These are phyloP conservation scores for Chrysolina haemoptera DNA, from an alignment of 2,888 invertebrate species.

Conservation along the genomic window DNA sequence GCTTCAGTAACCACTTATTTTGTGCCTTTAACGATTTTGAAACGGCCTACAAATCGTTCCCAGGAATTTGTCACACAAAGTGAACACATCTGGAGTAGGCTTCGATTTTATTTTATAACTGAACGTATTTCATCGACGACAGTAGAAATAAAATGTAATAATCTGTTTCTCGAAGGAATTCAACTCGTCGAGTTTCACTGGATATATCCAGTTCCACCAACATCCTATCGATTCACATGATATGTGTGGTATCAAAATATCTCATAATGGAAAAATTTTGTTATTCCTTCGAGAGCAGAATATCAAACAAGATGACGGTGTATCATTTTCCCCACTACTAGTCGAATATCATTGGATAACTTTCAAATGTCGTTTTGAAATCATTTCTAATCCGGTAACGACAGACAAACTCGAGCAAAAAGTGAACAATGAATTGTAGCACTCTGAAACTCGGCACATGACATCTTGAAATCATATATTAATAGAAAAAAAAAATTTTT, in stretches of 20 bases:
- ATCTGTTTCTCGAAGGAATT: not conserved
- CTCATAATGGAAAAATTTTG: too few species aligned
- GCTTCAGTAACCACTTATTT: not conserved
- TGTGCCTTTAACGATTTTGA: not conserved
- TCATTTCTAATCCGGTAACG: too few species aligned
- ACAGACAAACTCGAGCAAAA: too few species aligned
- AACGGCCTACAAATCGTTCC: not conserved
- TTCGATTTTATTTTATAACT: not conserved
- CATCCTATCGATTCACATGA: not conserved
- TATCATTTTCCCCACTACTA: too few species aligned
- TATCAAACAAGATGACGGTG: too few species aligned
- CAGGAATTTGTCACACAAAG: not conserved
- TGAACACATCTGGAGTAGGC: conserved; percentile 2
- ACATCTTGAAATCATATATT: too few species aligned
- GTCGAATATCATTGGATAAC: too few species aligned
- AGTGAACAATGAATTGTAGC: too few species aligned
- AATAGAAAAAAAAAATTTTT: too few species aligned
- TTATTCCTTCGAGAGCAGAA: too few species aligned
- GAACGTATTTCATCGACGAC: not conserved
- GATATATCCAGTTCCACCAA: not conserved
- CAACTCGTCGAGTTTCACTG: not conserved
- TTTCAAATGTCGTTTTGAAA: too few species aligned
- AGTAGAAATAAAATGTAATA: not conserved
- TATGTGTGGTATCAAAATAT: not conserved
- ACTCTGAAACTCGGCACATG: too few species aligned